phyloP scores from a whole-genome alignment of 2,797 vertebrate genomes.

The Sandelia bainsii region DNA sequence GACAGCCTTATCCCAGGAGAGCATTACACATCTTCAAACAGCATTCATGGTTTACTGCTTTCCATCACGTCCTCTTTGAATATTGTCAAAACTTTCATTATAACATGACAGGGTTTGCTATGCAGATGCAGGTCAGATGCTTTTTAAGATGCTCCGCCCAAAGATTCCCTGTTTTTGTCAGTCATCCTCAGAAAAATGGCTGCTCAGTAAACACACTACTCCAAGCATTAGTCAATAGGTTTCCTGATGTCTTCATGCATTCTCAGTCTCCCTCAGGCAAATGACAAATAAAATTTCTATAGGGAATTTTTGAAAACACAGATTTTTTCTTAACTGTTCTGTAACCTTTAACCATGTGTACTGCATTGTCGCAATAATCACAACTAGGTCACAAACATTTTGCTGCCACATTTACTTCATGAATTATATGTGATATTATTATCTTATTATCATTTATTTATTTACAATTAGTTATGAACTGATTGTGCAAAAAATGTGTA shows the following conservation, averaged over 20 bases:
- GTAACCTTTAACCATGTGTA: too few species aligned
- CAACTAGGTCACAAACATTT: not conserved
- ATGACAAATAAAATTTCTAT: conserved; percentile 40
- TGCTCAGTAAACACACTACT: conserved; percentile 47
- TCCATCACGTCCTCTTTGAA: conserved; percentile 79
- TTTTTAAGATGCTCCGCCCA: conserved; percentile 63
- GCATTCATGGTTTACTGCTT: conserved; percentile 71
- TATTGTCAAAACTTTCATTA: conserved; percentile 79
- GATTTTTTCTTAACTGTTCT: too few species aligned
- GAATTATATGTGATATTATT: conserved; percentile 6
- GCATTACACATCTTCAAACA: conserved; percentile 75
- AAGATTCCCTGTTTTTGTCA: conserved; percentile 67
- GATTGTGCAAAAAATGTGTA: too few species aligned
- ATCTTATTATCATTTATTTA: too few species aligned
- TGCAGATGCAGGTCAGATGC: conserved; percentile 77
- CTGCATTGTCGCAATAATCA: conserved; percentile 26
- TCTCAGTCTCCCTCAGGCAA: conserved; percentile 63
- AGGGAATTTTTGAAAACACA: not conserved
- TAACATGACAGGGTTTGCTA: conserved; percentile 72
- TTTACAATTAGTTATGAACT: too few species aligned
- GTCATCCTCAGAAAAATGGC: conserved; percentile 47
- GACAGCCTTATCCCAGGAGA: conserved; percentile 75
- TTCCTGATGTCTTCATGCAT: conserved; percentile 68
- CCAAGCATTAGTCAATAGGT: conserved; percentile 52
- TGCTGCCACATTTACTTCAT: not conserved